Conservation (phyloP, 2,797 vertebrate genomes). For the Pteronotus mesoamericanus region DNA sequence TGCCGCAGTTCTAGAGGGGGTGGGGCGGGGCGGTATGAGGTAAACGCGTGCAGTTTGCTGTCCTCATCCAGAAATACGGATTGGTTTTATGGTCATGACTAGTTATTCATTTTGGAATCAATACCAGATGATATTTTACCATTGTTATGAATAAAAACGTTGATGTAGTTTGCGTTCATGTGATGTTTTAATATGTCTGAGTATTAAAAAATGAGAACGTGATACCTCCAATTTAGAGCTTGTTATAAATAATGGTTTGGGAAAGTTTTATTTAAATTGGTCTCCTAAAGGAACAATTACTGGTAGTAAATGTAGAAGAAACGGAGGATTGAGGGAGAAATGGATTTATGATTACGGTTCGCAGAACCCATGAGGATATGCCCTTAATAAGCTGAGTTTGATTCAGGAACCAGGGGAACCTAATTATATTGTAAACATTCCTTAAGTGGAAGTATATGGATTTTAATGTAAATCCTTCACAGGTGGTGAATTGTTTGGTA, state of each 20-base stretch:
- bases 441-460: not conserved
- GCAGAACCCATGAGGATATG: too few species aligned
- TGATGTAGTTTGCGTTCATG: not conserved
- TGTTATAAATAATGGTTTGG: not conserved
- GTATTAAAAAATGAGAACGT: not conserved
- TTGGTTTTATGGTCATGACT: not conserved
- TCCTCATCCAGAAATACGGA: not conserved
- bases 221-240: not conserved
- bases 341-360: not conserved
- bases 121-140: not conserved
- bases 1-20: not conserved
- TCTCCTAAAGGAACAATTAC: not conserved
- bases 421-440: not conserved
- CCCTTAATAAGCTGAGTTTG: not conserved
- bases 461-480: not conserved
- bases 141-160: not conserved
- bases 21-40: not conserved
- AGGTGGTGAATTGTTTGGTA: not conserved
- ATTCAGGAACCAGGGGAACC: not conserved
- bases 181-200: not conserved
- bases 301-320: not conserved
- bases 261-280: not conserved
- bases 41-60: not conserved
- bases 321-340: not conserved
- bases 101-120: not conserved